These are phyloP conservation scores for Aleadryas rufinucha DNA, from an alignment of 2,113 vertebrate species.

Conservation along the genomic window DNA sequence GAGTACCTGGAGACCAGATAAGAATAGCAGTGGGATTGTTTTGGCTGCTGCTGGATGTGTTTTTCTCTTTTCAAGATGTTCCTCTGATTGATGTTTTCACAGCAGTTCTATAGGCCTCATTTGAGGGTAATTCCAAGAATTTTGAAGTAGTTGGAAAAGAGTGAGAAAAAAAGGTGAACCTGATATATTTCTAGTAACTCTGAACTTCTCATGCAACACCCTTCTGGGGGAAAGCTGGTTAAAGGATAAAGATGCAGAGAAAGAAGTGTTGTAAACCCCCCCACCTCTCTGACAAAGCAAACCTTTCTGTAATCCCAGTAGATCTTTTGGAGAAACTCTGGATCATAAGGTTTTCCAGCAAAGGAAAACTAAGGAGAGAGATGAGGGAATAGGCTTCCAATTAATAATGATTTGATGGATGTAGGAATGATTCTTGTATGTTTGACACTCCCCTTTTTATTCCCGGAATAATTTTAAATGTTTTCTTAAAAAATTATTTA, in stretches of 20 bases:
- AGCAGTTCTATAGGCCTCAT: background rate
- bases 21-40: background rate
- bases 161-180: background rate
- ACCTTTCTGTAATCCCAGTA: background rate
- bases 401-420: background rate
- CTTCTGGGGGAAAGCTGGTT: background rate
- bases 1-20: background rate
- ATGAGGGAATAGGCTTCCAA: background rate
- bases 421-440: background rate
- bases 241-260: background rate
- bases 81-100: background rate
- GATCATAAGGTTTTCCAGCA: background rate
- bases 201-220: background rate
- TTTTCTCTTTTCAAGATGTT: background rate
- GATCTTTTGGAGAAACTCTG: background rate
- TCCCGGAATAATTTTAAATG: background rate
- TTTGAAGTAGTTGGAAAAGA: background rate
- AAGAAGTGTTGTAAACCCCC: background rate
- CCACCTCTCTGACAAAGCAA: background rate
- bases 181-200: background rate
- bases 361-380: background rate
- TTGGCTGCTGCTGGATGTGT: background rate
- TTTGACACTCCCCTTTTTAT: background rate
- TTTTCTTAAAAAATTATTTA: background rate
- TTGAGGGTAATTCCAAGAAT: background rate